Base-by-base conservation (phyloP, 2,113 vertebrate genomes). In the Chauna torquata region DNA sequence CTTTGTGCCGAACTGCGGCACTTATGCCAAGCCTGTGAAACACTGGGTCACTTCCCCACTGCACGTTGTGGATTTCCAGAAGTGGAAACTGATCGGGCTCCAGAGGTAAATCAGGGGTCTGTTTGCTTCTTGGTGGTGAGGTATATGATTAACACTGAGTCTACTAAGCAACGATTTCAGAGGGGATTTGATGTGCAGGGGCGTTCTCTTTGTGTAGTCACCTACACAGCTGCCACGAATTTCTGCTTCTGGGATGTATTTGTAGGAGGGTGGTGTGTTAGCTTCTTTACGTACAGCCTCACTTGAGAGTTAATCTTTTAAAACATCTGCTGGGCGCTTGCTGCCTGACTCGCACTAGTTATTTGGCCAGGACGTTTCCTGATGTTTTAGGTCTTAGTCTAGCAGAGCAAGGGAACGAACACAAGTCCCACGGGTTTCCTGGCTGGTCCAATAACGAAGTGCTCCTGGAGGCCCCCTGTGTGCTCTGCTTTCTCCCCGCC, bases 61-160 rank as follows among this genome's bases (percentile, higher is more conserved):
- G 98, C 99, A 99, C 69, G 94, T 99, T 8, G 98, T 98, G 12
- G 99, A 99, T 98, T 99, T 99, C 95, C 99, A 99, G 97, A 99
- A 98, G 96, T 99, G 99, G 99, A 99, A 99, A 97, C 99, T 99
- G 91, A 99, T 99, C 23, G 99, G 99, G 61, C 96, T 99, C 82
- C 99, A 99, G 96, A 99, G 99, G 99, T 99, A 99, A 97, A 90
- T 19, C 5, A 8, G 34, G 42, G 81, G 5, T 54, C 20, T 42
- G 11, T 17, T 68, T 38, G 81, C 42, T 88, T 58, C 0, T 8
- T 1, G 4, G 4, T 30, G 62, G 47, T 0, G 3, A 75, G 50
- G 55, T 23, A 38, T 25, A 8, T 7, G 47, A 28, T 28, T 3
- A 42, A 75, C 72, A 17, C 34, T 47, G 18, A 3, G 1, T 28